Percentiles rank a stretch among this genome's conserved stretches.
Conservation (phyloP, 2,113 vertebrate species). For the Sinocyclocheilus maitianheensis region DNA sequence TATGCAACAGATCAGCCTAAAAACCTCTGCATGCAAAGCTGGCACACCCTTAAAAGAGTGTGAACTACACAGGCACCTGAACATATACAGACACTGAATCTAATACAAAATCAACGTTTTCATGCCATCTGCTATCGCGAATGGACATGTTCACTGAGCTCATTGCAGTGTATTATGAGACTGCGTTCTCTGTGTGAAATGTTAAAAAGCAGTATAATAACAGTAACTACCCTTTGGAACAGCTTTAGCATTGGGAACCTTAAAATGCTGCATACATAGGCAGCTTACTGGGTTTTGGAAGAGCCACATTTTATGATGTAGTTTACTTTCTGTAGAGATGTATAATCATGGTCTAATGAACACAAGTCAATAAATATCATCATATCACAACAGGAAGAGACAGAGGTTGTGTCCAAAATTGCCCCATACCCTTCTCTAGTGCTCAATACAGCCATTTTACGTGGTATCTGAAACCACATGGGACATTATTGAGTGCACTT, state of each 20-base stretch:
- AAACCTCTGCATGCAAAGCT: not conserved
- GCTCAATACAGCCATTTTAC: not conserved
- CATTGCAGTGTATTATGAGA: not conserved
- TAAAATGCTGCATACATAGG: not conserved
- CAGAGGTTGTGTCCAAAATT: not conserved
- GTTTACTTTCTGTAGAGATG: conserved; percentile 29
- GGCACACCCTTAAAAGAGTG: not conserved
- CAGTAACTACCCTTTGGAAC: not conserved
- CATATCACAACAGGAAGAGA: conserved; percentile 6
- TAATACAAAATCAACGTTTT: not conserved
- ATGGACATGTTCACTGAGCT: not conserved
- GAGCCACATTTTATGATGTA: conserved; percentile 28
- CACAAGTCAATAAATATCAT: conserved; percentile 48
- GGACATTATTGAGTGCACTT: not conserved
- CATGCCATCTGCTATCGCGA: not conserved
- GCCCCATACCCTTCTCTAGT: not conserved
- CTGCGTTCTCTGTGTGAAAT: not conserved
- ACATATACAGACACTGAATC: not conserved
- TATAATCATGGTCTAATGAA: conserved; percentile 1
- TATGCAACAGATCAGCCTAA: not conserved
- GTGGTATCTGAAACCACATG: not conserved
- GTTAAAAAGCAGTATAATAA: not conserved
- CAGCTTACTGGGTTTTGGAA: not conserved
- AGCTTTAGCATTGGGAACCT: not conserved
- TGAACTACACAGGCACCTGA: not conserved